Base-by-base conservation (phyloP, 2,888 invertebrate species). In the Erebia ligea region DNA sequence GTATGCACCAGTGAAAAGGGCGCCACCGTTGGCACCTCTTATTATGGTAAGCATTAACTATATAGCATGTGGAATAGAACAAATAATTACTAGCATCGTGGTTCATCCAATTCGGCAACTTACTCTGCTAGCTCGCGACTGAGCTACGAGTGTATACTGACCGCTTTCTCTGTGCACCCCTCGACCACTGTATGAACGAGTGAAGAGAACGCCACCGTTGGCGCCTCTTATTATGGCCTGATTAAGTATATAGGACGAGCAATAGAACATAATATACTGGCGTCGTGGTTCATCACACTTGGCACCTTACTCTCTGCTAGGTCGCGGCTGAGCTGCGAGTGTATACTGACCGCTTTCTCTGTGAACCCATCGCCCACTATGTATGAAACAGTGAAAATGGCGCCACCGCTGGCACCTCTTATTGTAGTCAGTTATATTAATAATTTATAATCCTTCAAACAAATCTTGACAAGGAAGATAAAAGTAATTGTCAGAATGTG, bases 101-200 rank as follows among this genome's bases (percentile, higher is more conserved):
- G 85, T 96, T 96, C 86, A 87, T 95, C 9, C 94, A 95, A 76
- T 87, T 97, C 61, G 96, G 96, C 1, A 90, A 94, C 63, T 85
- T 95, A 59, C 89, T 96, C 52, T 87, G 91, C 91, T 68, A 95
- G 96, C 80, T 86, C 94, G 25, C 94, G 95, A 19, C 93, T 96
- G 45, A 94, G 94, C 63, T 93, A 95, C 77, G 97, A 97, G 88
- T 97, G 96, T 81, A 88, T 95, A 0, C 92, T 97, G 56, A 96
- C 97, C 0, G 96, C 97, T 0, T 97, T 97, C 89, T 96, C 96
- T 61, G 89, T 97, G 66, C 95, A 96, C 80, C 97, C 97, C 4
- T 95, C 96, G 9, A 88, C 91, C 50, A 86, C 87, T 13, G 85
- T 94, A 95, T 80, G 94, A 94, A 40, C 86, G 91, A 76, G 94